Conservation (phyloP, 2,888 invertebrate species). For the Zhuqinia jingwanae region DNA sequence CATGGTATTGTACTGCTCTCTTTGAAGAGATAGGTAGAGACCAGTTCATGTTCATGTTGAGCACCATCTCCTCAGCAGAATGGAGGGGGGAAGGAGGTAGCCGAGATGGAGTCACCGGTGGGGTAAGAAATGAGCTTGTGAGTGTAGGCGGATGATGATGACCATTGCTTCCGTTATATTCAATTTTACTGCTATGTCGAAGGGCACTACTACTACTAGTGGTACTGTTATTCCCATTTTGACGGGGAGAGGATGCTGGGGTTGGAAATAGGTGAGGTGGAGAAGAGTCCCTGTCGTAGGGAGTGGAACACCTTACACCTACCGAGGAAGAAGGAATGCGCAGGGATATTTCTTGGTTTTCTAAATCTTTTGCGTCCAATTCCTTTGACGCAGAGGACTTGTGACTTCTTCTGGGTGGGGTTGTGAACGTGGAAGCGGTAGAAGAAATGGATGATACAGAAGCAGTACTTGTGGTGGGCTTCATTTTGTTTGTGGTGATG, state of each 20-base stretch:
- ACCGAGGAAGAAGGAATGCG: slow-evolving; percentile 36
- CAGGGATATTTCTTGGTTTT: slow-evolving; percentile 57
- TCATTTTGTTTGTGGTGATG: not conserved
- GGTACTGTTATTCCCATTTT: not conserved
- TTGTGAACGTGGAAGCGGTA: not conserved
- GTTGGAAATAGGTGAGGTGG: slow-evolving; percentile 9
- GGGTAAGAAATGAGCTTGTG: slow-evolving; percentile 1
- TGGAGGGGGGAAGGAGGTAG: not conserved
- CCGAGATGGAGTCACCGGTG: slow-evolving; percentile 5
- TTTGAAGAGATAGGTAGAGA: not conserved
- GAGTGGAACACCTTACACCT: not conserved
- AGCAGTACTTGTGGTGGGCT: not conserved
- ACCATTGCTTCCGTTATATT: not conserved
- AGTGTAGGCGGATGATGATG: not conserved
- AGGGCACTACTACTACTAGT: not conserved
- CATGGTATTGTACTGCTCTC: slow-evolving; percentile 46
- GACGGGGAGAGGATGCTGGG: not conserved
- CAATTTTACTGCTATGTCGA: not conserved
- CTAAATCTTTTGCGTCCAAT: slow-evolving; percentile 58
- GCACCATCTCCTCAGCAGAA: not conserved
- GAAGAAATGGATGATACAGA: not conserved
- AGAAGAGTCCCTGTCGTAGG: not conserved
- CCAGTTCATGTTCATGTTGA: slow-evolving; percentile 30
- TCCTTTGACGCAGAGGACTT: slow-evolving; percentile 2
- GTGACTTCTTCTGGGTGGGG: not conserved